Conservation (phyloP, 2,888 invertebrate genomes). For the Drosophila multiciliata region DNA sequence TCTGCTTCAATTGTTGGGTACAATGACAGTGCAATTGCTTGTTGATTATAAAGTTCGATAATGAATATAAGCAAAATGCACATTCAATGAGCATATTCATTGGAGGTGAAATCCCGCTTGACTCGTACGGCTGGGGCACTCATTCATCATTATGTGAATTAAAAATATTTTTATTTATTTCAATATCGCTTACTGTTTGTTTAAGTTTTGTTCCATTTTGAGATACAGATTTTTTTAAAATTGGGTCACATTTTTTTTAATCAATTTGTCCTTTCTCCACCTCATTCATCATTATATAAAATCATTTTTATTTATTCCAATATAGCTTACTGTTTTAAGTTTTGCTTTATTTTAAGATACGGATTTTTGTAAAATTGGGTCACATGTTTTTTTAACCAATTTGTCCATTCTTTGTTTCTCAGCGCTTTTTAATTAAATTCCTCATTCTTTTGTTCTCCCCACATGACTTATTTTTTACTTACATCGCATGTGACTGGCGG, state of each 20-base stretch:
- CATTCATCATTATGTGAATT: conserved; percentile 21
- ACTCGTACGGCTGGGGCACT: conserved; percentile 9
- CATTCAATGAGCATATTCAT: conserved; percentile 25
- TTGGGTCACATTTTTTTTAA: too few species aligned
- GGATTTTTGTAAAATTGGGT: neutral
- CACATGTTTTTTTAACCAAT: neutral
- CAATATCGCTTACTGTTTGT: conserved; percentile 2
- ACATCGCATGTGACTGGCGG: neutral
- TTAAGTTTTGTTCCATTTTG: too few species aligned
- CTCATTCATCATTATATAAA: too few species aligned
- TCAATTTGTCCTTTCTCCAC: too few species aligned
- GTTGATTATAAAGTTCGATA: conserved; percentile 33
- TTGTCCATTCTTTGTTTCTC: neutral
- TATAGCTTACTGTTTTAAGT: neutral
- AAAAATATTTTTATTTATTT: conserved; percentile 9
- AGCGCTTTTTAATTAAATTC: conserved; percentile 13
- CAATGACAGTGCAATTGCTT: conserved; percentile 18
- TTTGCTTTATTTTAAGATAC: neutral
- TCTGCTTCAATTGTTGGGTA: conserved; percentile 55
- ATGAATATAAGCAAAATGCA: conserved; percentile 43
- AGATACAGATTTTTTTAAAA: too few species aligned
- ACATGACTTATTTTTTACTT: neutral
- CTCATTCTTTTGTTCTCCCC: neutral
- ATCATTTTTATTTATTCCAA: too few species aligned
- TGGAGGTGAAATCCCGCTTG: neutral